Percentiles rank a stretch among this genome's conserved stretches.
These are phyloP conservation scores for Neodiprion pinetum DNA, from an alignment of 1,140 invertebrate species.

Conservation along the genomic window DNA sequence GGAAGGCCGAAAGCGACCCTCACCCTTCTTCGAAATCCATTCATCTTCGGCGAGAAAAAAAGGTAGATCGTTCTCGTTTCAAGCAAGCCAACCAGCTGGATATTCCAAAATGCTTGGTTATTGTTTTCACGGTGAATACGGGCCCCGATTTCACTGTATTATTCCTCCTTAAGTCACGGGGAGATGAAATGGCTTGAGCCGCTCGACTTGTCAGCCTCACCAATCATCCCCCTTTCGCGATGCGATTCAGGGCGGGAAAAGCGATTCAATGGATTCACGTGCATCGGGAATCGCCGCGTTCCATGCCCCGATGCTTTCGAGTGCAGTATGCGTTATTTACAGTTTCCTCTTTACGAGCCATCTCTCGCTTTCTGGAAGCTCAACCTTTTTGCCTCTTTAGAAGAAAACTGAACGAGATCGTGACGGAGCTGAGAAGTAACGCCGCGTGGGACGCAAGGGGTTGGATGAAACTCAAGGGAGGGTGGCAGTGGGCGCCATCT, in stretches of 20 bases:
- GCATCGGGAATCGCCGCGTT: no score
- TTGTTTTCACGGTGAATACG: constrained; percentile 45
- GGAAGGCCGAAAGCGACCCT: neutral
- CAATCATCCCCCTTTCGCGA: neutral
- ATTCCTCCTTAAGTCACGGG: no score
- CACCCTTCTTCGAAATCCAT: neutral
- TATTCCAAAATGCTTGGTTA: constrained; percentile 36
- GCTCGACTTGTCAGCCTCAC: neutral
- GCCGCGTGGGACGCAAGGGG: neutral
- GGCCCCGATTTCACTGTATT: constrained; percentile 23
- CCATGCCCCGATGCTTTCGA: neutral
- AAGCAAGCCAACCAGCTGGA: no score
- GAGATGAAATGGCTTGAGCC: no score
- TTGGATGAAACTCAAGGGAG: constrained; percentile 28
- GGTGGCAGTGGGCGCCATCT: constrained; percentile 29
- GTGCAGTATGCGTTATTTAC: neutral
- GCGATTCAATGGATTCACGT: no score
- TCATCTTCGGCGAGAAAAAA: neutral
- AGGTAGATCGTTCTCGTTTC: no score
- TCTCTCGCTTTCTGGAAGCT: neutral
- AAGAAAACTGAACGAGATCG: neutral
- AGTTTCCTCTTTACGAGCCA: neutral
- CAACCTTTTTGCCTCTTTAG: neutral
- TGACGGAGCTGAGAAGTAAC: neutral
- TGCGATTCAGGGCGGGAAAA: neutral